Evolutionary conservation across 1,140 invertebrate species (phyloP), one percentile per base, ranked within the genome.

Genomic region (Cotesia chilonis): DNA sequence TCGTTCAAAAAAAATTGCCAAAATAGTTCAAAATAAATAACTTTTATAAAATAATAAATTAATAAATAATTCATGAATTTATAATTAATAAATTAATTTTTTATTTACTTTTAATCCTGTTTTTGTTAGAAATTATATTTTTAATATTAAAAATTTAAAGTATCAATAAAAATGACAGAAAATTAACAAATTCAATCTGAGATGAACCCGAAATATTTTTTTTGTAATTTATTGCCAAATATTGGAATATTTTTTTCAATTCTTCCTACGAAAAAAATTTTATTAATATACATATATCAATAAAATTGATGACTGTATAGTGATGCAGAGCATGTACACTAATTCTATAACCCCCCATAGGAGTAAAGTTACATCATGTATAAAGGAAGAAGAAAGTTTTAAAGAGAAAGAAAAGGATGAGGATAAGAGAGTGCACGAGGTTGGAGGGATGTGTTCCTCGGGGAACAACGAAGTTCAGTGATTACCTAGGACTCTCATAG

Each of bases 401-500:
- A 60, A 36, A 54, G 35, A 60, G 68, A 37, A 41, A 68, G 14
- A 67, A 38, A 52, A 67, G 61, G 71, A 10, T n/a, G 51, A 54
- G 55, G 63, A 71, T 51, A 63, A n/a, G 12, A 35, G 70, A 20
- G 35, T 52, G 60, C 57, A 61, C 67, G 69, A 73, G 38, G 72
- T 76, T 71, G 75, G 69, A 75, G 76, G 69, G 72, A 55, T 60
- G 68, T 74, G 77, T 83, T 85, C 84, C 84, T 79, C 78, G 79
- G 84, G 83, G 84, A 87, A 78, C 77, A 66, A 61, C 82, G 84
- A 87, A 87, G 85, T 87, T 87, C 83, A 84, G 82, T 87, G 85
- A 86, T 87, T 87, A 87, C 85, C 83, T 83, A 83, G 83, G 85
- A 81, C 81, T 86, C 85, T 85, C 85, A 81, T 80, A 85, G 84